Conservation (phyloP, 2,797 vertebrate genomes). For the Myotis myotis region DNA sequence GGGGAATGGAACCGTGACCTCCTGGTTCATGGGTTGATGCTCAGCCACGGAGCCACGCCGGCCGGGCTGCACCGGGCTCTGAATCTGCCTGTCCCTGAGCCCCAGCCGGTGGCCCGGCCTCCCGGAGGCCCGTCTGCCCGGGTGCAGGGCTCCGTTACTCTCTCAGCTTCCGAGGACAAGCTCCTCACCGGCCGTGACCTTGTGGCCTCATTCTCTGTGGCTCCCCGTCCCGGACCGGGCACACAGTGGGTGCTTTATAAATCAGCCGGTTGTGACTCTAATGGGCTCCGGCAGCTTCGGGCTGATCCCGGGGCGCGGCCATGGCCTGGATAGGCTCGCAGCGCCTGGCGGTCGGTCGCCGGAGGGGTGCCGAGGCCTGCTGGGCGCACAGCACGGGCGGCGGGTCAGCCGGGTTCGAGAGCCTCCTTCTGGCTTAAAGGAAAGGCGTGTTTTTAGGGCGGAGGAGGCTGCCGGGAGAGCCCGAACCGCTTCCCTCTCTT, state of each 20-base stretch:
- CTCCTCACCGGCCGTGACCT: neutral
- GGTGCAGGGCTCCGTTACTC: fast-evolving
- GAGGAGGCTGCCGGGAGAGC: neutral
- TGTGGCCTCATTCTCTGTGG: neutral
- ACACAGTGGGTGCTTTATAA: neutral
- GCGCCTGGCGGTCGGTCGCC: fast-evolving
- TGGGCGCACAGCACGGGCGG: neutral
- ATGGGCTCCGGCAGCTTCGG: neutral
- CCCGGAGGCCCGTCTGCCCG: neutral
- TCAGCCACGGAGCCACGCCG: too few species aligned
- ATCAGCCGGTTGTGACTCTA: neutral
- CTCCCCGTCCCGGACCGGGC: fast-evolving
- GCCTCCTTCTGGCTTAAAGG: constrained; percentile 46
- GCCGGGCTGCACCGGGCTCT: neutral
- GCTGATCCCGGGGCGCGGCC: fast-evolving
- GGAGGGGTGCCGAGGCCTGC: fast-evolving
- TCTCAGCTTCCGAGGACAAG: fast-evolving
- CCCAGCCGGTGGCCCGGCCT: neutral
- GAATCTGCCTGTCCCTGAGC: fast-evolving
- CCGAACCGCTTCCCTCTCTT: constrained; percentile 65
- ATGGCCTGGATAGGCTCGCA: neutral
- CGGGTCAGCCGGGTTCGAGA: neutral
- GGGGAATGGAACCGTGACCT: too few species aligned
- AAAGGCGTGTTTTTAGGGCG: neutral
- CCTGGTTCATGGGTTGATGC: too few species aligned